Base-by-base conservation (phyloP, 2,888 invertebrate genomes). In the Monopis laevigella region DNA sequence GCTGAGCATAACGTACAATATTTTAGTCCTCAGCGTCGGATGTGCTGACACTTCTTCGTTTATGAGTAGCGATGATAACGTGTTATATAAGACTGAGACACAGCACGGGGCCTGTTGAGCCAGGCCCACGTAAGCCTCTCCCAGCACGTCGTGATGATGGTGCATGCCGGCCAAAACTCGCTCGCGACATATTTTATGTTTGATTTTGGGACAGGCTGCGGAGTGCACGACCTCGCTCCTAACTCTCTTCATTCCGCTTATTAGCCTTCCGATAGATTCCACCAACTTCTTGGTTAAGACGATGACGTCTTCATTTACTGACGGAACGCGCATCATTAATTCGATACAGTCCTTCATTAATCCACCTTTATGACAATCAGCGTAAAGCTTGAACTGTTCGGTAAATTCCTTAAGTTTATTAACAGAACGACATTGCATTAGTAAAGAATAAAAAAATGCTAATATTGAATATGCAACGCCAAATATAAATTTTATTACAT, bases 91-190 rank as follows among this genome's bases (percentile, higher is more conserved):
- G 0, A 83, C 68, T 0, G 86, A 75, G 1, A 86, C 67, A 51
- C 84, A 84, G 55, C 86, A 86, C 0, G 74, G 61, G 16, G 82
- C 65, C 11, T 80, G 62, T 45, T 36, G 53, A 39, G 71, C 65
- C 32, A 71, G 64, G 2, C 68, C 68, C 3, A 66, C 50, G 43
- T 70, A 55, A 5, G 82, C 70, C 4, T 69, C 69, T 1, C 86
- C 86, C 14, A 87, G 71, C 1, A 82, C 56, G 49, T 83, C 82
- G 47, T 83, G 83, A 51, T 87, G 87, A 51, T 87, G 87, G 53
- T 85, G 82, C 58, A 73, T 65, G 32, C 78, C 78, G 3, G 68
- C 68, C 4, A 62, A 61, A n/a, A 74, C 63, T 4, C 78, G 54
- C 42, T 58, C 58, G 0, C 72, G 59, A 46, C 85, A 86, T 12